A percentile compares a stretch with the other conserved stretches of the same genome.
Evolutionary conservation across 2,113 vertebrate genomes (phyloP).

Genomic region (Emydocephalus ijimae): DNA sequence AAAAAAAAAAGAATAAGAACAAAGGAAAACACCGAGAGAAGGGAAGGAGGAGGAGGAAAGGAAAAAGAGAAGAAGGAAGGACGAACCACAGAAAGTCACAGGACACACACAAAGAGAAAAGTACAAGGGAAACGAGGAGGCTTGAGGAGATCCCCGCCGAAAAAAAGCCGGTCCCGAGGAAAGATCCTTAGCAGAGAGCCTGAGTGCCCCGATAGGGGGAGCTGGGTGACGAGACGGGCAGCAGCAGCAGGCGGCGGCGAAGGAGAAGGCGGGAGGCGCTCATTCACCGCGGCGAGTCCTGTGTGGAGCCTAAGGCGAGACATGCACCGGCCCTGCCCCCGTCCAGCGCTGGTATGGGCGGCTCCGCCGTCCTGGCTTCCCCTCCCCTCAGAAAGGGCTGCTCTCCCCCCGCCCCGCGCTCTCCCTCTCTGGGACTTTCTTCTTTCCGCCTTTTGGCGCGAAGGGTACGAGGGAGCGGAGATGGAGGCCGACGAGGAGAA

Average conservation of each 20-base stretch:
- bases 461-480: neutral
- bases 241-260: conserved; percentile 15
- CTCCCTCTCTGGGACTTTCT: neutral
- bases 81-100: conserved; percentile 7
- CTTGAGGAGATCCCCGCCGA: conserved; percentile 35
- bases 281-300: conserved; percentile 65
- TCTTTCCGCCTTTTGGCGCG: conserved; percentile 25
- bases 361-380: neutral
- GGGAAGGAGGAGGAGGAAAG: neutral
- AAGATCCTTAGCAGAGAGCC: conserved; percentile 41
- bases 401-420: neutral
- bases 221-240: conserved; percentile 43
- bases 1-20: neutral
- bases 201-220: conserved; percentile 59
- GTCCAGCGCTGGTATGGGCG: conserved; percentile 12
- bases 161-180: conserved; percentile 27
- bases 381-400: neutral
- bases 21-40: neutral
- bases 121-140: neutral
- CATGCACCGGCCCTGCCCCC: conserved; percentile 65
- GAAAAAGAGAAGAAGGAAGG: conserved; percentile 3
- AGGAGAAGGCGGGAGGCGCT: conserved; percentile 46
- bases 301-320: conserved; percentile 54
- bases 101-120: conserved; percentile 1
- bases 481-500: neutral